These are phyloP conservation scores for western clawed frog (Xenopus tropicalis) DNA, from an alignment of 2,113 vertebrate species.

Conservation along the genomic window DNA sequence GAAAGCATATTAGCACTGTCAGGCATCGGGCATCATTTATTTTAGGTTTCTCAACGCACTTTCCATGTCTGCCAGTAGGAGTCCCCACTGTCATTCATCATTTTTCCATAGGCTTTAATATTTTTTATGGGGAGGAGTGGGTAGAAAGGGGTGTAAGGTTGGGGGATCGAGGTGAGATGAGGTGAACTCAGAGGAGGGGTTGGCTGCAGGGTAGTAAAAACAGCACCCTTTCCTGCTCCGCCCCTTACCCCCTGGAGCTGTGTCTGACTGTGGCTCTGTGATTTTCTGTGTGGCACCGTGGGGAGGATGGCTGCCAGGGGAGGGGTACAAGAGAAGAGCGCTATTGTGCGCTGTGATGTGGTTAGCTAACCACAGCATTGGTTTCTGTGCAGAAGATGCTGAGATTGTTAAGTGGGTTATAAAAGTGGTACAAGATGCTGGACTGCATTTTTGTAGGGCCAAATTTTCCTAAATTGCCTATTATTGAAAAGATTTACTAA, in stretches of 20 bases:
- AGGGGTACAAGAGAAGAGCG: constrained; percentile 19
- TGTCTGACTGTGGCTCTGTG: constrained; percentile 35
- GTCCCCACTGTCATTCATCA: constrained; percentile 28
- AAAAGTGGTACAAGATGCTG: constrained; percentile 18
- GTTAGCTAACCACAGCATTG: constrained; percentile 37
- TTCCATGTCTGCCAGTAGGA: constrained; percentile 17
- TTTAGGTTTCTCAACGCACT: constrained; percentile 1
- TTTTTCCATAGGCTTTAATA: constrained; percentile 19
- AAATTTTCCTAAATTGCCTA: no score
- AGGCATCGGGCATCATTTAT: neutral
- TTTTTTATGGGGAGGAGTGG: constrained; percentile 25
- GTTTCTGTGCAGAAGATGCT: constrained; percentile 33
- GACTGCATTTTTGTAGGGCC: neutral
- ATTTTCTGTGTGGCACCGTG: constrained; percentile 36
- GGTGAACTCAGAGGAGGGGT: constrained; percentile 34
- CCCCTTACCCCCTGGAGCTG: constrained; percentile 34
- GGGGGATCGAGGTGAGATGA: constrained; percentile 38
- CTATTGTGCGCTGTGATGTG: constrained; percentile 33
- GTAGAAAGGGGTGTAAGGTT: constrained; percentile 9
- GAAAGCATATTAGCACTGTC: no score
- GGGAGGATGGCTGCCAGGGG: constrained; percentile 26
- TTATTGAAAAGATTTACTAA: no score
- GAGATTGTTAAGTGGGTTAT: constrained; percentile 30
- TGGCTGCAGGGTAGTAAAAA: constrained; percentile 34
- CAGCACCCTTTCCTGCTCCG: constrained; percentile 34